Evolutionary conservation across 2,888 invertebrate genomes (phyloP), one percentile per base, ranked within the genome.

Genomic region (Eupithecia abbreviata): DNA sequence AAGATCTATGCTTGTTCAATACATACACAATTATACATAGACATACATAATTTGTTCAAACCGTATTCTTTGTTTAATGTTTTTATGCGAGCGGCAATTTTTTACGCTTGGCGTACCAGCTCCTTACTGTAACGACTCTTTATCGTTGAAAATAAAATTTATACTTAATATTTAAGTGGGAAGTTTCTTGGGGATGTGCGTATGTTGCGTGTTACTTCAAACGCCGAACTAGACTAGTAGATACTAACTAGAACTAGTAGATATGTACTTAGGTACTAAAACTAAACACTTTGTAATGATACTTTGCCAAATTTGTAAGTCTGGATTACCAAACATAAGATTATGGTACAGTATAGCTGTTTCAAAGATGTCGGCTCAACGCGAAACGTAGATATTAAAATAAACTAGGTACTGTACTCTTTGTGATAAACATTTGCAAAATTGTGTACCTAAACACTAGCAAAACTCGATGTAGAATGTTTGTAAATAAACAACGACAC

Each of bases 1-100:
- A 77, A 65, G 78, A 84, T 79, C 81, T 77, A 84, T 82, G 82
- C 77, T 30, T 42, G 65, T 77, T 65, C 72, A 70, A 70, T 70
- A 74, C 62, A 75, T 18, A 66, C 55, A 76, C 15, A 72, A 68
- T 65, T 62, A 77, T 69, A 43, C n/a, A n/a, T 68, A 68, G 67
- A 74, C 62, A 77, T 72, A 65, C 18, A 72, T 66, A 74, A 77
- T 74, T 72, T 69, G 71, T 69, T 47, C 42, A 69, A 77, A 72
- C 45, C 12, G 68, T 51, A 18, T 74, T 65, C 68, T 77, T 72
- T 73, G 69, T 30, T 72, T 72, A 2, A 42, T 62, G 43, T 43
- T 15, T 6, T 30, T 76, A 41, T 73, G 70, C 12, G 42, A 15
- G 13, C 9, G n/a, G 72, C 42, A 62, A 69, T 73, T 70, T 76